These are phyloP conservation scores for Zeugodacus cucurbitae DNA, from an alignment of 1,140 invertebrate species.

Conservation along the genomic window DNA sequence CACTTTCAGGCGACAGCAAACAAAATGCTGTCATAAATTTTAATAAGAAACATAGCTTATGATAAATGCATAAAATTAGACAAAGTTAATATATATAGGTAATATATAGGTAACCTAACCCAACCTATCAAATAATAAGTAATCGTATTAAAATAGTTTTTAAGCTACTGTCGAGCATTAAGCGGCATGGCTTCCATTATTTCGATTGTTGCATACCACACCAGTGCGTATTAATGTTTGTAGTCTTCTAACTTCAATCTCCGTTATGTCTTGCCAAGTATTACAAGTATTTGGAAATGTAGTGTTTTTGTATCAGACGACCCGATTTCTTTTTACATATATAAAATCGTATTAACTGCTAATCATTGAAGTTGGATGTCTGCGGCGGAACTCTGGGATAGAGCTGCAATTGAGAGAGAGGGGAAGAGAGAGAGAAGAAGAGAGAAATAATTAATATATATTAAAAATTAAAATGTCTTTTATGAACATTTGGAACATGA, in stretches of 20 bases:
- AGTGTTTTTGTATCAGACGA: conserved; percentile 63
- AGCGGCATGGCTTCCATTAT: background rate
- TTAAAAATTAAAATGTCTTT: too few relatives aligned
- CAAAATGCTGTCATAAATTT: conserved; percentile 27
- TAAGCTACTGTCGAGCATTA: background rate
- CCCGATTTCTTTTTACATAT: conserved; percentile 61
- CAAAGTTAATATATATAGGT: background rate
- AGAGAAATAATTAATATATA: background rate
- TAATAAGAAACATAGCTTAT: background rate
- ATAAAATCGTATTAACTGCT: conserved; percentile 66
- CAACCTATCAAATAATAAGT: background rate
- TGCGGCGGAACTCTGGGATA: conserved; percentile 70
- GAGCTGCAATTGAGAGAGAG: conserved; percentile 62
- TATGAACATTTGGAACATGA: too few relatives aligned
- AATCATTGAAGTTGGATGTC: conserved; percentile 62
- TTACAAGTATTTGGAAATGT: conserved; percentile 65
- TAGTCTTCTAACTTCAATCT: background rate
- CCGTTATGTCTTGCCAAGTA: background rate
- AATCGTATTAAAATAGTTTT: background rate
- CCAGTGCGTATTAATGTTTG: too few relatives aligned
- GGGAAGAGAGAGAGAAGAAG: conserved; percentile 45
- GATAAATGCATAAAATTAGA: background rate
- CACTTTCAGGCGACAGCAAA: conserved; percentile 40
- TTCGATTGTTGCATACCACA: background rate
- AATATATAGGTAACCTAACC: too few relatives aligned